A percentile compares a stretch with the other conserved stretches of the same genome.
These are phyloP conservation scores for Oxyteleia sp. DNA, from an alignment of 2,888 invertebrate genomes.

Conservation along the genomic window DNA sequence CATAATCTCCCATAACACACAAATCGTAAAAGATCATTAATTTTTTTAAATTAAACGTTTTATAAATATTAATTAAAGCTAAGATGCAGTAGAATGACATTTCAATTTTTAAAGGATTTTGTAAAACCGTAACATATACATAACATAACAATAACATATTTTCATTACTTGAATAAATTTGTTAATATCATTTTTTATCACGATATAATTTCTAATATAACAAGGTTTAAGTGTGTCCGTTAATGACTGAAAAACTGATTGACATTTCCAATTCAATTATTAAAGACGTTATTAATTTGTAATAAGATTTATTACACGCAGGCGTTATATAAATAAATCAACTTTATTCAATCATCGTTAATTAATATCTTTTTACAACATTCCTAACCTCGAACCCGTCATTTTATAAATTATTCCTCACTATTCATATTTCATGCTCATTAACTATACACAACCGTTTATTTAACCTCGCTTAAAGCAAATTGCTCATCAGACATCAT, in stretches of 20 bases:
- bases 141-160: too few species aligned
- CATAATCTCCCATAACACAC: too few species aligned
- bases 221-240: too few species aligned
- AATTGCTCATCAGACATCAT: constrained; percentile 40
- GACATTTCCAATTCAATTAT: not conserved
- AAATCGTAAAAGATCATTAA: too few species aligned
- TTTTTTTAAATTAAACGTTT: too few species aligned
- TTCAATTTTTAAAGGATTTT: too few species aligned
- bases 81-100: too few species aligned
- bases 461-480: constrained; percentile 40
- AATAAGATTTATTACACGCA: constrained; percentile 7
- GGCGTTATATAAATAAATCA: constrained; percentile 23
- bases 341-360: constrained; percentile 1
- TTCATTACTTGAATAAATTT: too few species aligned
- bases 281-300: not conserved
- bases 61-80: too few species aligned
- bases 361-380: constrained; percentile 39
- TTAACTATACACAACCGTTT: constrained; percentile 28
- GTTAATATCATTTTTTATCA: too few species aligned
- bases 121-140: too few species aligned
- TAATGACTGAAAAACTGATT: not conserved
- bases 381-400: constrained; percentile 8
- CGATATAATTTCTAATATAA: too few species aligned
- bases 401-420: constrained; percentile 28
- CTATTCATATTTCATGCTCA: constrained; percentile 35